Evolutionary conservation across 2,797 vertebrate genomes (phyloP), one percentile per base, ranked within the genome.

Genomic region (Enteromius anoplus): DNA sequence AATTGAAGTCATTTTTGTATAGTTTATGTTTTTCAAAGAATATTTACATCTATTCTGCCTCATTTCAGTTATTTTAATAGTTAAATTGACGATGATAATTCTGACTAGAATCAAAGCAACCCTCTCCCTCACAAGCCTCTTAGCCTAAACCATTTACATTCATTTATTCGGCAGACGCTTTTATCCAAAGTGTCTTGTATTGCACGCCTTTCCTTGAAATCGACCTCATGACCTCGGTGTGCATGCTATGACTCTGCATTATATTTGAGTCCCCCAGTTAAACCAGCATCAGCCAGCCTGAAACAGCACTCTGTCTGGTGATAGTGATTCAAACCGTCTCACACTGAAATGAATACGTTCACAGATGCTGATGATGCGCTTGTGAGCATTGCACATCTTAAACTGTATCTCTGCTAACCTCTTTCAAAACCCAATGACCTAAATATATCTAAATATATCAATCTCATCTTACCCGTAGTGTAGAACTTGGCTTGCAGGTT

Each of bases 331-430:
- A 42, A 3, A 37, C n/a, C 8, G 60, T 34, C 26, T 2, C 37
- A 65, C 58, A 47, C 29, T 29, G 40, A 47, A 4, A n/a, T 65
- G 11, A 0, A 65, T 29, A 29, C 58, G 4, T 12, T 23, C 73
- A 42, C 12, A 75, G 73, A 47, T 77, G 40, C 58, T 64, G 58
- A 62, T 47, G 55, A 12, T 62, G 37, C 6, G 55, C 12, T 76
- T 60, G n/a, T 11, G 53, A 75, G 11, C 17, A 11, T 21, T 5
- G 9, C 47, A 32, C 26, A 73, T 75, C n/a, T 23, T 60, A 58
- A 58, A 55, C 32, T 23, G 21, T 14, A 62, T 26, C 26, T 64
- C 40, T 64, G 23, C 58, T 32, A 29, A 77, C 75, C 40, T 77
- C 75, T 42, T 32, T 32, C 62, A 32, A 26, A 26, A 77, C 58